phyloP scores from a whole-genome alignment of 2,888 invertebrate species.

The Caenorhabditis parvicauda region DNA sequence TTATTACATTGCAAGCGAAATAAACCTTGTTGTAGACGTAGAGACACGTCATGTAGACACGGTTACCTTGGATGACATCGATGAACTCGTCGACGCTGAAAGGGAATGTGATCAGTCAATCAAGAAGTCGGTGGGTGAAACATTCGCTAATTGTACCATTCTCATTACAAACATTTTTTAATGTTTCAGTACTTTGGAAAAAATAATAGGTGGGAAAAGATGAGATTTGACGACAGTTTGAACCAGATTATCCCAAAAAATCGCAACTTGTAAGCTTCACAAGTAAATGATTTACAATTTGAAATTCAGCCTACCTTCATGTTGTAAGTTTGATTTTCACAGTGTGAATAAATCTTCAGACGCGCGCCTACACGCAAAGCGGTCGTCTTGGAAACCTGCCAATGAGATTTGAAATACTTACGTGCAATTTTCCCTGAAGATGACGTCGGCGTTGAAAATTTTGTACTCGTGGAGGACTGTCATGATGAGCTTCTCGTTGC shows the following conservation, averaged over 20 bases:
- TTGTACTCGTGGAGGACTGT: conserved; percentile 97
- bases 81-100: conserved; percentile 81
- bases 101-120: too few relatives aligned
- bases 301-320: background rate
- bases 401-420: conserved; percentile 65
- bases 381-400: background rate
- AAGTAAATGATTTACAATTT: background rate
- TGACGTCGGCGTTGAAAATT: conserved; percentile 71
- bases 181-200: too few relatives aligned
- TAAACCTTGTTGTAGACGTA: conserved; percentile 99
- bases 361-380: too few relatives aligned
- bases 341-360: too few relatives aligned
- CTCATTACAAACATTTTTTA: too few relatives aligned
- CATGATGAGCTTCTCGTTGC: conserved; percentile 95
- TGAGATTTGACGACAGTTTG: too few relatives aligned
- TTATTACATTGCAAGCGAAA: too few relatives aligned
- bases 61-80: conserved; percentile 76
- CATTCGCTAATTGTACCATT: too few relatives aligned
- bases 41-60: conserved; percentile 83
- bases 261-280: background rate
- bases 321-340: conserved; percentile 2
- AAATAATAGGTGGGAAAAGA: background rate
- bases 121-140: too few relatives aligned
- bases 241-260: too few relatives aligned
- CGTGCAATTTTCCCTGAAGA: conserved; percentile 91